Evolutionary conservation across 2,113 vertebrate species (phyloP), one percentile per base, ranked within the genome.

Genomic region (Corythornis cristatus): DNA sequence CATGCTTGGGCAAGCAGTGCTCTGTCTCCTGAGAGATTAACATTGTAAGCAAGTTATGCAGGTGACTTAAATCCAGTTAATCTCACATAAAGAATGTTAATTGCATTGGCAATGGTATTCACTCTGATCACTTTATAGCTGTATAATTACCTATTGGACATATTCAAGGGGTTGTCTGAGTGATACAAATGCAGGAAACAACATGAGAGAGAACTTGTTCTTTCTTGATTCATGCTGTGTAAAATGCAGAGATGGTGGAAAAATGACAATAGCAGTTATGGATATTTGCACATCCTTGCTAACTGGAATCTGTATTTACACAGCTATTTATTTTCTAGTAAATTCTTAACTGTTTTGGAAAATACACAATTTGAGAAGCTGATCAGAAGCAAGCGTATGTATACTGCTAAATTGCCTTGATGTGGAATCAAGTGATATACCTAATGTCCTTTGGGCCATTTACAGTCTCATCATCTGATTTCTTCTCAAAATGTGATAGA

Each of bases 41-140:
- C 74, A 33, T 74, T 95, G 75, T 96, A 96, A 97, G 93, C 88
- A 97, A 97, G 93, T 97, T 97, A 96, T 97, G 91, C 95, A 98
- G 97, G 96, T 98, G 95, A 98, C 97, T 98, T 95, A 96, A 97
- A 98, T 97, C 94, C 88, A 96, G 95, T 98, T 98, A 97, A 97
- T 97, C 94, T 97, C 93, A 86, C 81, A 96, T 94, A 96, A 94
- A 95, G 89, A 97, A 97, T 94, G 95, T 97, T 98, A 98, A 98
- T 98, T 98, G 91, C 92, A 85, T 97, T 97, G 97, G 95, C 97
- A 97, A 78, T 97, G 92, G 85, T 82, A 61, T 96, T 97, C 91
- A 48, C 80, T 97, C 91, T 95, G 92, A 97, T 97, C 96, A 94
- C 54, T 96, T 89, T 89, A 86, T 92, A 87, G 94, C 88, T 96